phyloP scores from a whole-genome alignment of 2,113 vertebrate species.

The Odocoileus hemionus region DNA sequence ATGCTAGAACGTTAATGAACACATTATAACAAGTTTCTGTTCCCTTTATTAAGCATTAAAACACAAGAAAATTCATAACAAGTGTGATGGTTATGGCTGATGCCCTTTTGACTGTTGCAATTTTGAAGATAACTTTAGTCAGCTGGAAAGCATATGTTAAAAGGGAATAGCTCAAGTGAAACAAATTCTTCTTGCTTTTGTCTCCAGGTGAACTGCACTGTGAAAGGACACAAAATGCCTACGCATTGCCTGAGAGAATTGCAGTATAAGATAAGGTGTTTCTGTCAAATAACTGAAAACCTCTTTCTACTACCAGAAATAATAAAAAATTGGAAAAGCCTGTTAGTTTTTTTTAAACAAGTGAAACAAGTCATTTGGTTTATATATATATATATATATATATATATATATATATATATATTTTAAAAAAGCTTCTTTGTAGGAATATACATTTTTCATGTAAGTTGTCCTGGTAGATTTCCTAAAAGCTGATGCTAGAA shows the following conservation, averaged over 20 bases:
- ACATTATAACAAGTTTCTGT: slow-evolving; percentile 38
- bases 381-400: not conserved
- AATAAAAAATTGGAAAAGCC: slow-evolving; percentile 70
- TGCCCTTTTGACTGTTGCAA: slow-evolving; percentile 75
- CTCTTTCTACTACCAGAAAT: slow-evolving; percentile 70
- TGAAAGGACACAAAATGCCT: slow-evolving; percentile 78
- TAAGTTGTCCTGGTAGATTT: slow-evolving; percentile 63
- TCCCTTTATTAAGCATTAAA: slow-evolving; percentile 35
- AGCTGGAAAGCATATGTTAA: slow-evolving; percentile 79
- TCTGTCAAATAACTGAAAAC: slow-evolving; percentile 71
- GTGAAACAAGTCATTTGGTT: slow-evolving; percentile 69
- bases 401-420: too few relatives aligned
- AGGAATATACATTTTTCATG: slow-evolving; percentile 78
- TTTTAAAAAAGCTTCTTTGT: slow-evolving; percentile 53
- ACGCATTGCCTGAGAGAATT: slow-evolving; percentile 75
- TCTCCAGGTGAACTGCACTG: slow-evolving; percentile 79
- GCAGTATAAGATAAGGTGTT: slow-evolving; percentile 68
- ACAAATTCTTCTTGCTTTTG: slow-evolving; percentile 84
- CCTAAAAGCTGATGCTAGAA: slow-evolving; percentile 72
- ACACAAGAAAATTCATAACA: slow-evolving; percentile 9
- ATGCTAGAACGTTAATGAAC: slow-evolving; percentile 30
- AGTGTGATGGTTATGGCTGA: slow-evolving; percentile 65
- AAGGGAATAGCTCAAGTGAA: slow-evolving; percentile 82
- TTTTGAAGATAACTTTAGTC: slow-evolving; percentile 76
- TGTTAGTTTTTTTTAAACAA: slow-evolving; percentile 70